Conservation (phyloP, 2,888 invertebrate genomes). For the Polydrusus pterygomalis region DNA sequence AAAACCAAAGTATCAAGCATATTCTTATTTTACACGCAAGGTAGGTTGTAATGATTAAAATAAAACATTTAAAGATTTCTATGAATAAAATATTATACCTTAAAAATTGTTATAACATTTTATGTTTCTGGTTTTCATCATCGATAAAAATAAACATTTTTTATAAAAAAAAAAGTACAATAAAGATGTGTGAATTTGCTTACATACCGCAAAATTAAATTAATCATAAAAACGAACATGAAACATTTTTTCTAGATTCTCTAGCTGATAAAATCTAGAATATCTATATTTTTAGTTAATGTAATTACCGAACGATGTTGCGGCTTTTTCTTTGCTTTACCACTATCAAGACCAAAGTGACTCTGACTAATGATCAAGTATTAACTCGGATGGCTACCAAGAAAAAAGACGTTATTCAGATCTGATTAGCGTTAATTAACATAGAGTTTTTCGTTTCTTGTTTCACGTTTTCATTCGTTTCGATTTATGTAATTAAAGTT, state of each 20-base stretch:
- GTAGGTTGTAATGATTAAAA: too few species aligned
- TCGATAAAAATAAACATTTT: background rate
- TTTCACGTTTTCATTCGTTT: constrained; percentile 47
- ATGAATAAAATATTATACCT: too few species aligned
- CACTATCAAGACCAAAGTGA: constrained; percentile 57
- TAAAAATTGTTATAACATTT: too few species aligned
- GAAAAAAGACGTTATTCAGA: constrained; percentile 63
- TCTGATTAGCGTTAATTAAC: constrained; percentile 66
- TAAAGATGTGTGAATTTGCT: constrained; percentile 7
- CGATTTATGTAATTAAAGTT: constrained; percentile 51
- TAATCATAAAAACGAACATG: constrained; percentile 26
- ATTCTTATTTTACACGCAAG: too few species aligned
- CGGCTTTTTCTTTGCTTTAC: constrained; percentile 55
- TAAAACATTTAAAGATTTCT: too few species aligned
- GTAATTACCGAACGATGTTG: constrained; percentile 53
- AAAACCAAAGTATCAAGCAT: too few species aligned
- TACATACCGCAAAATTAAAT: constrained; percentile 10
- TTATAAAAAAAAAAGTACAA: background rate
- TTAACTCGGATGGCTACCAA: constrained; percentile 61
- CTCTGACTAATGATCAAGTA: constrained; percentile 63
- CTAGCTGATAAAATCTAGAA: constrained; percentile 49
- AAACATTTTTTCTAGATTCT: constrained; percentile 44
- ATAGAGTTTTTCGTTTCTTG: constrained; percentile 57
- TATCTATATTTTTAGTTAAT: constrained; percentile 54
- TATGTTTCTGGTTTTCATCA: background rate